Evolutionary conservation across 2,888 invertebrate genomes (phyloP), one percentile per base, ranked within the genome.

Genomic region (Neoitamus cyanurus): DNA sequence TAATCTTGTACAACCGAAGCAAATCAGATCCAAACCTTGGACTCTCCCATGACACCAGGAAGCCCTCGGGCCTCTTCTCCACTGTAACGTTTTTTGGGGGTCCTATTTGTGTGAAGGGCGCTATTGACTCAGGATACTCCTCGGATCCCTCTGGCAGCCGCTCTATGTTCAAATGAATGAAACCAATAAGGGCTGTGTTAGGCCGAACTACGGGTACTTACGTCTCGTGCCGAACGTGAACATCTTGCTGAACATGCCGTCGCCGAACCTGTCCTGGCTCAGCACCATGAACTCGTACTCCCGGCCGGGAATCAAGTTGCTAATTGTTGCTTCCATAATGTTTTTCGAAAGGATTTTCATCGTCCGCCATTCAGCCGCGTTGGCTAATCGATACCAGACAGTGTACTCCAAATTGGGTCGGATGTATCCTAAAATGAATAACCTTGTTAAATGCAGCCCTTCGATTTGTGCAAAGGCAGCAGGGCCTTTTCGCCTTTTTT

Each of bases 271-370:
- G 91, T 98, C 97, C 90, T 96, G 95, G 87, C 97, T 95, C 77
- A 97, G 93, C 75, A 98, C 96, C 94, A 97, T 97, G 89, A 98
- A 94, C 91, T 98, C 97, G 91, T 98, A 98, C 89, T 95, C 94
- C 28, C 95, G 93, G 86, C 92, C 95, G 25, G 97, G 94, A 86
- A 93, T 92, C 87, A 98, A 93, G 87, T 95, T 95, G 87, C 94
- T 93, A 85, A 98, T 93, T 7, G 96, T 96, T 73, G 96, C 95
- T 89, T 95, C 95, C 84, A 96, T 95, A 75, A 94, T 92, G 87
- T 94, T 94, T 83, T 94, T 93, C 9, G 95, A 94, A 83, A 94
- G 92, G 42, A 97, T 94, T 88, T 94, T 93, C 92, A 96, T 94
- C 7, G 96, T 96, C 88, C 95, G 94, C 98, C 98, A 98, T 91